These are phyloP conservation scores for Drosophila cardini DNA, from an alignment of 1,140 invertebrate species.

Conservation along the genomic window DNA sequence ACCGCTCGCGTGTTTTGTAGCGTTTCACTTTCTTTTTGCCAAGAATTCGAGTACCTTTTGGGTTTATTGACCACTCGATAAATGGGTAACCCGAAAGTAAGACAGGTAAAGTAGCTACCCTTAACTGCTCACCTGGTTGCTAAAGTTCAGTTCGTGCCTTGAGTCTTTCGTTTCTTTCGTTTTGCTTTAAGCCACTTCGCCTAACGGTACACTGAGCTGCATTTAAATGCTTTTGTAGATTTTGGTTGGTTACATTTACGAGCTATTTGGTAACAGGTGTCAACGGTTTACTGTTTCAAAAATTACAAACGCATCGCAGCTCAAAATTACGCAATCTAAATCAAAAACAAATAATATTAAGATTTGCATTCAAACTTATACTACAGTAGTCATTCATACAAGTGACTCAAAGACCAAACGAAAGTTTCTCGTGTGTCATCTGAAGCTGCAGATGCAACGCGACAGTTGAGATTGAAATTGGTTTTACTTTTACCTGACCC, in stretches of 20 bases:
- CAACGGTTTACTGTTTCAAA: slow-evolving; percentile 17
- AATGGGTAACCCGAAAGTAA: slow-evolving; percentile 37
- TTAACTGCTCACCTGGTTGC: background rate
- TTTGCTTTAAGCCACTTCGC: slow-evolving; percentile 53
- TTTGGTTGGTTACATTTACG: background rate
- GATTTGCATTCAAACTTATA: slow-evolving; percentile 26
- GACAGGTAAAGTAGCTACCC: slow-evolving; percentile 31
- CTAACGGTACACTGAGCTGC: slow-evolving; percentile 50
- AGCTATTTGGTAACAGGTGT: slow-evolving; percentile 54
- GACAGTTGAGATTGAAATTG: slow-evolving; percentile 17
- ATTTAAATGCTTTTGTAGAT: slow-evolving; percentile 57
- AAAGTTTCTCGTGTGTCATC: slow-evolving; percentile 30
- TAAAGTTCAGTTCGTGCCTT: slow-evolving; percentile 72
- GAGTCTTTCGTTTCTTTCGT: slow-evolving; percentile 77
- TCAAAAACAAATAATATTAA: slow-evolving; percentile 11
- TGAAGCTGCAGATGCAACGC: slow-evolving; percentile 5
- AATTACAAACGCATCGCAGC: slow-evolving; percentile 30
- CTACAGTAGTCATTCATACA: background rate
- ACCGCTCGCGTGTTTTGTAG: slow-evolving; percentile 25
- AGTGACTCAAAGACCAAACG: slow-evolving; percentile 11
- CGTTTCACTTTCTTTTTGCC: slow-evolving; percentile 78
- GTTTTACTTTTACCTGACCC: slow-evolving; percentile 74
- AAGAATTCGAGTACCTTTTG: slow-evolving; percentile 61
- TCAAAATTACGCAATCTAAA: slow-evolving; percentile 50
- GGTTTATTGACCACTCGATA: slow-evolving; percentile 64